These are phyloP conservation scores for Lepilemur ruficaudatus DNA, from an alignment of 2,797 vertebrate genomes.

Conservation along the genomic window DNA sequence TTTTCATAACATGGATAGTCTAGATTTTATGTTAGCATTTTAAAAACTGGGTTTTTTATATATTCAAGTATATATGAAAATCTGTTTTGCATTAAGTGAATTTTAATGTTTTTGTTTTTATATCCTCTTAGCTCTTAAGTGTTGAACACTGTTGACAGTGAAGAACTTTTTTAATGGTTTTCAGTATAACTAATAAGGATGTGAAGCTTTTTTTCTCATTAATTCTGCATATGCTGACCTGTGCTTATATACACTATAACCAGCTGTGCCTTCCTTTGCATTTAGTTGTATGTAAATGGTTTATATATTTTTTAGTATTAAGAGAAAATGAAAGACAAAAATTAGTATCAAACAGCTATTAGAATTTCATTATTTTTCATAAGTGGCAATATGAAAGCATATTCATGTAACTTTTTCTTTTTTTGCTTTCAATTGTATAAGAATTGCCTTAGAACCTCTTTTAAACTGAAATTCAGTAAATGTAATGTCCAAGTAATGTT, in stretches of 20 bases:
- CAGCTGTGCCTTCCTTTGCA: conserved; percentile 95
- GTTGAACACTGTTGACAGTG: conserved; percentile 87
- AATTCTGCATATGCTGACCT: conserved; percentile 89
- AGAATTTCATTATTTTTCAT: conserved; percentile 87
- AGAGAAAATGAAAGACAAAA: conserved; percentile 86
- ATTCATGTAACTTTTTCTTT: conserved; percentile 90
- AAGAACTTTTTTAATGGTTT: conserved; percentile 84
- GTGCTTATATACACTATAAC: conserved; percentile 90
- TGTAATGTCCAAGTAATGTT: conserved; percentile 81
- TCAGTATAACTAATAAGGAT: conserved; percentile 87
- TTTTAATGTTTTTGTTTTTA: conserved; percentile 85
- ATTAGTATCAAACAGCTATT: conserved; percentile 88
- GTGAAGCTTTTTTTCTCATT: conserved; percentile 88
- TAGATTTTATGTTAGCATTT: conserved; percentile 86
- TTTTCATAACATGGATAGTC: conserved; percentile 87
- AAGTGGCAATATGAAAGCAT: conserved; percentile 87
- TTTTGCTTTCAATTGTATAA: conserved; percentile 88
- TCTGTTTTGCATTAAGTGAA: conserved; percentile 88
- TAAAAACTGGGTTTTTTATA: conserved; percentile 83
- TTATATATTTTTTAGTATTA: conserved; percentile 91
- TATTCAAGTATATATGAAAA: conserved; percentile 84
- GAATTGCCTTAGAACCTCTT: conserved; percentile 85
- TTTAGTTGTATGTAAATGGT: conserved; percentile 93
- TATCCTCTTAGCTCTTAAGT: conserved; percentile 84
- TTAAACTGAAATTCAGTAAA: conserved; percentile 87